Evolutionary conservation across 1,140 invertebrate genomes (phyloP).

Genomic region (Drosophila ohnishii): DNA sequence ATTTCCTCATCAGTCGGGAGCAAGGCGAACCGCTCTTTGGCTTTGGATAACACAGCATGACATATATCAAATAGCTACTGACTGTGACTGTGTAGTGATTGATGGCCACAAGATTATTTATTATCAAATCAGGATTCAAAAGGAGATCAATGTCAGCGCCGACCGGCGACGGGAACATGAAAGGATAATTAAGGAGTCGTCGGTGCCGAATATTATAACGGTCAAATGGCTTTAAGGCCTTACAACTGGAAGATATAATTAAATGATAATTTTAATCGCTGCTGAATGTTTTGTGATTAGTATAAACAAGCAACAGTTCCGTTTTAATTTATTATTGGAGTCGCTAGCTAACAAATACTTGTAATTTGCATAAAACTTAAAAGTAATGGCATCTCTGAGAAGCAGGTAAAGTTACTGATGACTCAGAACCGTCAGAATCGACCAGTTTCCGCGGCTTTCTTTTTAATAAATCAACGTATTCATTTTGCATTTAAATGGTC

Average conservation of each 20-base stretch:
- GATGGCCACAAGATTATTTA: conserved; percentile 33
- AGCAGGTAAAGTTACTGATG: conserved; percentile 6
- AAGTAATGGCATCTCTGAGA: not conserved
- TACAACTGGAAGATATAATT: too few relatives aligned
- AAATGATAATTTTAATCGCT: not conserved
- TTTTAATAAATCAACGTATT: conserved; percentile 8
- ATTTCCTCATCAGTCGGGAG: conserved; percentile 27
- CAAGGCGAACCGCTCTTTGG: conserved; percentile 22
- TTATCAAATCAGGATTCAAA: conserved; percentile 35
- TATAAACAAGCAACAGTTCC: not conserved
- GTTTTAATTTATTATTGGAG: not conserved
- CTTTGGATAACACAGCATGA: not conserved
- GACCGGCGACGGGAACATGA: conserved; percentile 25
- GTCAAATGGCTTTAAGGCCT: not conserved
- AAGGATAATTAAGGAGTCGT: conserved; percentile 3
- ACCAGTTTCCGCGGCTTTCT: conserved; percentile 18
- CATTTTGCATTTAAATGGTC: not conserved
- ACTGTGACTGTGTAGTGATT: conserved; percentile 19
- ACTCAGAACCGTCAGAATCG: conserved; percentile 9
- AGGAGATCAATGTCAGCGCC: conserved; percentile 37
- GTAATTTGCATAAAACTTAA: not conserved
- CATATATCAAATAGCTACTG: conserved; percentile 24
- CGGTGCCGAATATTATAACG: not conserved
- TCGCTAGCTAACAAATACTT: not conserved
- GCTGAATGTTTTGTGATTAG: not conserved